These are phyloP conservation scores for Clytia hemisphaerica DNA, from an alignment of 30 jellyfish, hydroid and myxozoan genomes.

Conservation along the genomic window DNA sequence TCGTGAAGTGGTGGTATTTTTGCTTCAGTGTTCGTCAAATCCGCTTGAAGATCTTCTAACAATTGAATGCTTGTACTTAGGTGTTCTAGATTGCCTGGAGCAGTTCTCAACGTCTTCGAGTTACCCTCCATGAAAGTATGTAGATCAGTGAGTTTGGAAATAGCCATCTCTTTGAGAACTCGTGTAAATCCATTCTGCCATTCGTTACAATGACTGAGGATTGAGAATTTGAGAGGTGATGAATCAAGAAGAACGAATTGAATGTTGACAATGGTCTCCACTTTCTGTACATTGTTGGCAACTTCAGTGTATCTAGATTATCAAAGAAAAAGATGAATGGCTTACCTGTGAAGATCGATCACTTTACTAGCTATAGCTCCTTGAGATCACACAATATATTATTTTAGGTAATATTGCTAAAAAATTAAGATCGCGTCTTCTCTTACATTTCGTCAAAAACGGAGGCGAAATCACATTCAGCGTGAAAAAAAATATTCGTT, in stretches of 20 bases:
- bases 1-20: constrained; percentile 87
- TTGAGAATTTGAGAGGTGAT: constrained; percentile 83
- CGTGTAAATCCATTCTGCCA: constrained; percentile 97
- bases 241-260: constrained; percentile 80
- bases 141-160: constrained; percentile 56
- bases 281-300: constrained; percentile 93
- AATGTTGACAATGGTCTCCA: constrained; percentile 71
- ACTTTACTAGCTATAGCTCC: too few relatives aligned
- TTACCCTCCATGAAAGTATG: constrained; percentile 60
- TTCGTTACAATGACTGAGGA: constrained; percentile 86
- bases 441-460: too few relatives aligned
- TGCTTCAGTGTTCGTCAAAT: constrained; percentile 52
- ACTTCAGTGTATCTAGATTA: constrained; percentile 75
- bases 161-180: constrained; percentile 86
- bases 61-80: constrained; percentile 66
- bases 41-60: constrained; percentile 66
- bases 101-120: constrained; percentile 52
- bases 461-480: too few relatives aligned
- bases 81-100: constrained; percentile 85
- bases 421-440: too few relatives aligned
- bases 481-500: too few relatives aligned
- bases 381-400: too few relatives aligned
- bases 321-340: too few relatives aligned
- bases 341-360: too few relatives aligned
- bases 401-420: too few relatives aligned